Base-by-base conservation (phyloP, 2,888 invertebrate species). In the Operophtera brumata region DNA sequence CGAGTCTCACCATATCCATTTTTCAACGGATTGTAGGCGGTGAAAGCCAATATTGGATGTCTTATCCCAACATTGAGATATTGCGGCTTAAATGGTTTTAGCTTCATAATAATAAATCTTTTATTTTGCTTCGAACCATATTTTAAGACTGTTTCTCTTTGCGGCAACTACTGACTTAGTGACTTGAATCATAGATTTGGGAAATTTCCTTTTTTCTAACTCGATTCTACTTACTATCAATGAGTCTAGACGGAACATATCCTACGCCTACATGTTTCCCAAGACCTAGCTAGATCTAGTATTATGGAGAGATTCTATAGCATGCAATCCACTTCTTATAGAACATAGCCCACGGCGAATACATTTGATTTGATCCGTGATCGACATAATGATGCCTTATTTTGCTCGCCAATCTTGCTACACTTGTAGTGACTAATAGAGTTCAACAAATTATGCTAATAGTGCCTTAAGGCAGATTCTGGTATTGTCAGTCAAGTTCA, bases 401-500 rank as follows among this genome's bases (percentile, higher is more conserved):
- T 32, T 13, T 11, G 28, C 52, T 41, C 45, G 44, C 8, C 64
- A 46, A 46, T 47, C 46, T 36, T 26, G 34, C 12, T 45, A 34
- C 40, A 39, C 20, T 30, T 32, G 28, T n/a, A 28, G 36, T 40
- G 39, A 42, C 43, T 50, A 55, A 42, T 50, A 39, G 45, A 41
- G 51, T 52, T 51, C 51, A 46, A 44, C 30, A 53, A 12, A 35
- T 39, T 45, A 51, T 58, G 54, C 50, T 51, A 58, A 58, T 48
- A 46, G 47, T 49, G 62, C 62, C 62, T 51, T 47, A 46, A 49
- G 64, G 61, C 62, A 25, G 26, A 45, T 41, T 52, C 26, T 39
- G 26, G 35, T 42, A 7, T 55, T 36, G 49, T 42, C 42, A 53
- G 59, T 62, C 64, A 65, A 65, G 64, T 65, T 65, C 62, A 65